phyloP scores from a whole-genome alignment of 2,888 invertebrate species.

The Alcis repandata region DNA sequence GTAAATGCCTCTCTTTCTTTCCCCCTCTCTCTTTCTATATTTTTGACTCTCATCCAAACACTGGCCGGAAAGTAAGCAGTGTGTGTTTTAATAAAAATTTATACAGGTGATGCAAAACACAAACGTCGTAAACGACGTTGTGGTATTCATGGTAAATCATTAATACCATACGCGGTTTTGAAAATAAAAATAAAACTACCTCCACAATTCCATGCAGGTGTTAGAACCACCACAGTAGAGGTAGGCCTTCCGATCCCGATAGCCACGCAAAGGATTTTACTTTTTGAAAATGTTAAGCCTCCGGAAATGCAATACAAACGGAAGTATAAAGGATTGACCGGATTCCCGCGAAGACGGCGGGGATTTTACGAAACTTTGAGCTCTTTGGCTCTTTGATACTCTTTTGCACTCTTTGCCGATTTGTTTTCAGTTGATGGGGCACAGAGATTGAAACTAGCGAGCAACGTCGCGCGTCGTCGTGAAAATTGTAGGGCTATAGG shows the following conservation, averaged over 20 bases:
- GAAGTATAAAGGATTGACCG: constrained; percentile 45
- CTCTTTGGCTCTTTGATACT: constrained; percentile 36
- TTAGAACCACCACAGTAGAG: too few relatives aligned
- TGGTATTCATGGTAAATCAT: too few relatives aligned
- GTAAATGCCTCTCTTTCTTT: too few relatives aligned
- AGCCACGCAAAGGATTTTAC: constrained; percentile 28
- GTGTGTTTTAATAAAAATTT: too few relatives aligned
- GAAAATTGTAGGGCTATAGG: neutral
- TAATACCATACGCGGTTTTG: too few relatives aligned
- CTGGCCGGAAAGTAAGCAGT: too few relatives aligned
- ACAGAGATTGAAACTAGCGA: constrained; percentile 28
- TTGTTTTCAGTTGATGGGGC: constrained; percentile 27
- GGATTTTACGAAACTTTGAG: constrained; percentile 33
- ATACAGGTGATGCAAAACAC: too few relatives aligned
- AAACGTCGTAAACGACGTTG: too few relatives aligned
- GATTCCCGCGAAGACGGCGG: constrained; percentile 31
- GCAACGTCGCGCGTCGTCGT: neutral
- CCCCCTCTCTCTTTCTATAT: too few relatives aligned
- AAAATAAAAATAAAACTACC: too few relatives aligned
- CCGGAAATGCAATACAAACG: constrained; percentile 46
- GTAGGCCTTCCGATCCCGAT: constrained; percentile 5
- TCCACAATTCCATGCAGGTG: too few relatives aligned
- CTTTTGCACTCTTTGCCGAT: constrained; percentile 42
- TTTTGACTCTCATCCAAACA: too few relatives aligned
- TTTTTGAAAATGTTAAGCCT: constrained; percentile 44